phyloP scores from a whole-genome alignment of 1,140 invertebrate species.

The Tyrophagus putrescentiae region DNA sequence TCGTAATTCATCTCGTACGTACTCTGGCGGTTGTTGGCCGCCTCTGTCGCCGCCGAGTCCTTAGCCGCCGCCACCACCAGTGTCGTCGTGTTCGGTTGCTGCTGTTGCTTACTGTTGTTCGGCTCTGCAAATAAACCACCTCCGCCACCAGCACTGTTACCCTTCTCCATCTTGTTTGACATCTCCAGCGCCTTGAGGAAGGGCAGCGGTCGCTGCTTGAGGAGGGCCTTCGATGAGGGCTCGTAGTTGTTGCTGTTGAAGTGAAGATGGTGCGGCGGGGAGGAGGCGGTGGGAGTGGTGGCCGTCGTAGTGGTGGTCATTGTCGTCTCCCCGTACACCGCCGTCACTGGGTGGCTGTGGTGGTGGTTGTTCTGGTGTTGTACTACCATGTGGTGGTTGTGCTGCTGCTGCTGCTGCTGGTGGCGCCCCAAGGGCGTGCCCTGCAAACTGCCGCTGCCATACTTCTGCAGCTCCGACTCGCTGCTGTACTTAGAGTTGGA shows the following conservation, averaged over 20 bases:
- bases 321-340: too few relatives aligned
- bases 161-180: constrained; percentile 45
- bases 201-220: constrained; percentile 55
- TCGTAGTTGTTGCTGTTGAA: too few relatives aligned
- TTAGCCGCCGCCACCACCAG: constrained; percentile 26
- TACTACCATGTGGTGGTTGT: constrained; percentile 27
- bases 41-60: constrained; percentile 11
- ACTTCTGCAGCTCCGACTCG: constrained; percentile 20
- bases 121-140: constrained; percentile 26
- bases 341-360: too few relatives aligned
- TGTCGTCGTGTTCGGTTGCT: constrained; percentile 22
- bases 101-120: constrained; percentile 21
- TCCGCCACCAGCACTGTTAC: too few relatives aligned
- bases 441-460: constrained; percentile 11
- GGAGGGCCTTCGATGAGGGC: too few relatives aligned
- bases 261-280: too few relatives aligned
- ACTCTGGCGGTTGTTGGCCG: constrained; percentile 55
- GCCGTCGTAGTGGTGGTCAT: too few relatives aligned
- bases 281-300: too few relatives aligned
- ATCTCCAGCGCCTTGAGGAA: constrained; percentile 81
- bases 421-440: constrained; percentile 19
- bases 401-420: constrained; percentile 22
- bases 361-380: constrained; percentile 1
- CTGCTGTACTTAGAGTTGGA: constrained; percentile 1
- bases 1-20: constrained; percentile 92